Conservation (phyloP, 2,113 vertebrate species). For the Paralichthys olivaceus region DNA sequence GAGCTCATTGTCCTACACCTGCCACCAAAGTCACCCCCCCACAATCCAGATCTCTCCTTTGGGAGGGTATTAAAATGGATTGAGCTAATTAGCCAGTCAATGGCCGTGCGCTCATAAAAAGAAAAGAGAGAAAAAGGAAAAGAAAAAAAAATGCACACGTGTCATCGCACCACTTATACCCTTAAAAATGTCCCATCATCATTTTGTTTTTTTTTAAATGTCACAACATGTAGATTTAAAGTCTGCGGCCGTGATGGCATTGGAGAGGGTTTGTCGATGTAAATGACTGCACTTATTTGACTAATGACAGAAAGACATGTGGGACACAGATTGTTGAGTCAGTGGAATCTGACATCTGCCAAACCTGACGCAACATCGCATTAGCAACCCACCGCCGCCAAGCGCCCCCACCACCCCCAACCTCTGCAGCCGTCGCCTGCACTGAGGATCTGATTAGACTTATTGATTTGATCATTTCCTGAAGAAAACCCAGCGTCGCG, state of each 20-base stretch:
- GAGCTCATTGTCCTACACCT: conserved; percentile 86
- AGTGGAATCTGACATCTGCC: conserved; percentile 74
- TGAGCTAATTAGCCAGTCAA: conserved; percentile 88
- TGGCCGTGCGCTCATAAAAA: conserved; percentile 28
- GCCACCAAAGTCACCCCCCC: conserved; percentile 81
- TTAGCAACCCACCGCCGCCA: conserved; percentile 53
- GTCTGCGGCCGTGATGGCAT: neutral
- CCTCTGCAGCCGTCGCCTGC: conserved; percentile 58
- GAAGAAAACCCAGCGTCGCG: conserved; percentile 71
- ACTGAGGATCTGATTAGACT: conserved; percentile 84
- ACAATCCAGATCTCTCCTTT: conserved; percentile 76
- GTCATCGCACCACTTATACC: conserved; percentile 39
- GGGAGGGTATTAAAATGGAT: conserved; percentile 89
- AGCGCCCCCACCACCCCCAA: conserved; percentile 47
- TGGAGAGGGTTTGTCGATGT: conserved; percentile 54
- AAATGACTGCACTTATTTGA: conserved; percentile 64
- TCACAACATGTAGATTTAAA: conserved; percentile 25
- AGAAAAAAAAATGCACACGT: conserved; percentile 8
- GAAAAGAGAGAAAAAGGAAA: conserved; percentile 1
- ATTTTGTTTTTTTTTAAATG: conserved; percentile 32
- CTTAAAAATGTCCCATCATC: conserved; percentile 58
- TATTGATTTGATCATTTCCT: conserved; percentile 84
- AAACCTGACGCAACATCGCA: conserved; percentile 67
- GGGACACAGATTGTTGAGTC: conserved; percentile 71
- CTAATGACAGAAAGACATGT: conserved; percentile 65